Evolutionary conservation across 2,797 vertebrate genomes (phyloP), one percentile per base, ranked within the genome.

Genomic region (Hippoglossus hippoglossus): DNA sequence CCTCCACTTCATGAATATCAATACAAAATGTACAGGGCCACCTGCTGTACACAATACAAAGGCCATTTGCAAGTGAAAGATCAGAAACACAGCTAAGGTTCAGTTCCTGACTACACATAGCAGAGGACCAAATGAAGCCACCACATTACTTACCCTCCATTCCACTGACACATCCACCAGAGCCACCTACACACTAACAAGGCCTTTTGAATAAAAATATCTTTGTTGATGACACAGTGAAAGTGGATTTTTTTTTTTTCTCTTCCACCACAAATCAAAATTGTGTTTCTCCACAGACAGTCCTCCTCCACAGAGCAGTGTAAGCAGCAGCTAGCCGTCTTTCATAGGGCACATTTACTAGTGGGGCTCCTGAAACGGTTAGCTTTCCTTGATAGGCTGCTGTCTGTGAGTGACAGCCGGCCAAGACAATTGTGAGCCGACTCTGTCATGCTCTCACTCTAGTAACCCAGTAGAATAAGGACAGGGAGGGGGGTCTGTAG

Each of bases 1-100:
- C 16, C 60, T 80, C 76, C 67, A 75, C 84, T 79, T 84, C 72
- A 87, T 89, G 78, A 87, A 88, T 88, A 90, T 87, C 83, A 89
- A 84, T 79, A 77, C 58, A 62, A 25, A 83, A 79, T 66, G 68
- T 82, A 88, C 87, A 82, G 74, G 78, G 73, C 76, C 85, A 89
- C 84, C 83, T 84, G 84, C 77, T 83, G 75, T 79, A 85, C 83
- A 49, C 70, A 65, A 81, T 55, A 80, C 85, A 90, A 81, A 90
- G 77, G 73, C 59, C 55, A 60, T 85, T 79, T 79, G 39, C 62
- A 72, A 57, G 47, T 60, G 47, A 63, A 49, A 60, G 58, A 79
- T 36, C 34, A 77, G 58, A 71, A 46, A 75, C 58, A 41, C 50
- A 63, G 26, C 57, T 18, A 65, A 34, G 7, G 18, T 44, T 62